Conservation (phyloP, 2,113 vertebrate species). For the Amphiprion percula region DNA sequence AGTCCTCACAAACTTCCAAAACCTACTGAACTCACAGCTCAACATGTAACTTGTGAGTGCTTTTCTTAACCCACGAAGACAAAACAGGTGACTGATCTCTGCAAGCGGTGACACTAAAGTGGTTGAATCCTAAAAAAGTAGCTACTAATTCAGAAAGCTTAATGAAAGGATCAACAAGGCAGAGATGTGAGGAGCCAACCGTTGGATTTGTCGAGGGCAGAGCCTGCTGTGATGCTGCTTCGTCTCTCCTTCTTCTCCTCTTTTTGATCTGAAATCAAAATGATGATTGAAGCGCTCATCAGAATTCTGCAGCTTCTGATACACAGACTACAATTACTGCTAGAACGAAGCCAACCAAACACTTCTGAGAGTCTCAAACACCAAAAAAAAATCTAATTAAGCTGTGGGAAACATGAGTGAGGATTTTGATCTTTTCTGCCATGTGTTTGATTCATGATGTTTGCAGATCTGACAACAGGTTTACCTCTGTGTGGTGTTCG, state of each 20-base stretch:
- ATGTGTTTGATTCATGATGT: slow-evolving; percentile 2
- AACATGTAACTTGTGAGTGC: too few relatives aligned
- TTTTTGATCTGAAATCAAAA: slow-evolving; percentile 80
- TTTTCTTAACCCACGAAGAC: not conserved
- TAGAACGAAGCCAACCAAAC: slow-evolving; percentile 21
- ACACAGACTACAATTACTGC: slow-evolving; percentile 52
- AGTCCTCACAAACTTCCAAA: too few relatives aligned
- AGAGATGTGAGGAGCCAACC: slow-evolving; percentile 62
- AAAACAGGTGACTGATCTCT: not conserved
- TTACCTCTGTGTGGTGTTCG: slow-evolving; percentile 82
- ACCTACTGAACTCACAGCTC: too few relatives aligned
- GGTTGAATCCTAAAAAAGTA: not conserved
- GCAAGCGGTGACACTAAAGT: not conserved
- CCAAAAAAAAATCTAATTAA: not conserved
- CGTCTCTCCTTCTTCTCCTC: slow-evolving; percentile 80
- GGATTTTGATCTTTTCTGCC: slow-evolving; percentile 5
- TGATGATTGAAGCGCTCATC: slow-evolving; percentile 53
- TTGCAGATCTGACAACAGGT: not conserved
- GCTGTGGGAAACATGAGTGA: not conserved
- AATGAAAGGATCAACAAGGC: slow-evolving; percentile 37
- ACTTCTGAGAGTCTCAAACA: not conserved
- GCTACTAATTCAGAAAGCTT: slow-evolving; percentile 7
- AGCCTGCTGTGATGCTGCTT: slow-evolving; percentile 73
- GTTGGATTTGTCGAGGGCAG: slow-evolving; percentile 78
- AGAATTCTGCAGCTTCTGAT: slow-evolving; percentile 38